Base-by-base conservation (phyloP, 2,888 invertebrate species). In the Autographa gamma region DNA sequence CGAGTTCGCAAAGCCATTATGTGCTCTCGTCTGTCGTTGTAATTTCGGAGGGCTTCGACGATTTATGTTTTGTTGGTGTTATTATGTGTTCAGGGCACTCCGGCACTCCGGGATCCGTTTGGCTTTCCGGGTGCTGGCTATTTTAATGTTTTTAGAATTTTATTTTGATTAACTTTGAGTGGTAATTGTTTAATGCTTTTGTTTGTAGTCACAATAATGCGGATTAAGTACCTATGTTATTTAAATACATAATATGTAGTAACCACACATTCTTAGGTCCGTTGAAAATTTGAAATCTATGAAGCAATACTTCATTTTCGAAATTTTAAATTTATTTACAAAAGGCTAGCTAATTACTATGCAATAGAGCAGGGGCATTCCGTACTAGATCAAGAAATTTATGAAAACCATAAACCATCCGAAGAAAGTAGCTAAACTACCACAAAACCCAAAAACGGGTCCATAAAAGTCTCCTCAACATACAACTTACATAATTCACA, bases 31-130 rank as follows among this genome's bases (percentile, higher is more conserved):
- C 71, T 72, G 68, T 73, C 62, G 60, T 19, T 68, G 74, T 82
- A 74, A 74, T 77, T 79, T 58, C 60, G 43, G 60, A 48, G 63
- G 66, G 67, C 54, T 54, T 19, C 14, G 2, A 74, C 58, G 65
- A 79, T 80, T 80, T 78, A 81, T 80, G 75, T 63, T 78, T 75
- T 81, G 79, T 78, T 80, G 69, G 69, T 68, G 66, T 73, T 69
- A 56, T 68, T 61, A 59, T 67, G 66, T 67, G 54, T 25, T 25
- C 54, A 43, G 77, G 73, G 73, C 72, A 59, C 54, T 48, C 43
- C 0, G 73, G 73, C 72, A 59, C 54, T 48, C 43, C 0, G 72
- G 67, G 34, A 52, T 76, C 32, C 61, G 60, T 68, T 71, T 58
- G 80, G 71, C 31, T 63, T 76, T 69, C 62, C 60, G 69, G 62